A percentile compares a stretch with the other conserved stretches of the same genome.
Evolutionary conservation across 2,113 vertebrate genomes (phyloP).

Genomic region (Ameiurus melas): DNA sequence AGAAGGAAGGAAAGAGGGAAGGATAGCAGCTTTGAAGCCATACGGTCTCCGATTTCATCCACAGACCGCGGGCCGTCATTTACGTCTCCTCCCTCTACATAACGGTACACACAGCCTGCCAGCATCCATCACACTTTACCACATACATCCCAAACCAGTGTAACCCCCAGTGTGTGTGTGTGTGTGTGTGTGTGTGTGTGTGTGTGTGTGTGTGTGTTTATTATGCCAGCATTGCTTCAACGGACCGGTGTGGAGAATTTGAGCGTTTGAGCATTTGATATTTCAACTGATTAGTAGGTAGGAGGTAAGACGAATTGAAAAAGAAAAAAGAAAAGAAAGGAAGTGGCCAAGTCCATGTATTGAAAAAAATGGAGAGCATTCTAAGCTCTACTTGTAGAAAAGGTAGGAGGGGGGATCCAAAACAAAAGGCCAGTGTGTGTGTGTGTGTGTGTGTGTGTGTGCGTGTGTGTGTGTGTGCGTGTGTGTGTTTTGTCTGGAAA

Average conservation of each 20-base stretch:
- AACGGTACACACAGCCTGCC: constrained; percentile 27
- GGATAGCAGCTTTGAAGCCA: constrained; percentile 29
- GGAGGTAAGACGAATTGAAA: not conserved
- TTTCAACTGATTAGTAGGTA: not conserved
- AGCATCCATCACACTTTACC: constrained; percentile 44
- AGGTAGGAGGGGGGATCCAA: not conserved
- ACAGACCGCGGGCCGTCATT: constrained; percentile 43
- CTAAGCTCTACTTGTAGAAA: not conserved
- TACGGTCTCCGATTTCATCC: constrained; percentile 47
- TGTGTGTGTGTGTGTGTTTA: not conserved
- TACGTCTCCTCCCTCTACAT: constrained; percentile 24
- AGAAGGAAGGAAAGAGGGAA: constrained; percentile 18
- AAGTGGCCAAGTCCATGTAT: not conserved
- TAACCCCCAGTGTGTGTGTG: not conserved
- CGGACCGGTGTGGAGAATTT: not conserved
- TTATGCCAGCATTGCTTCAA: not conserved
- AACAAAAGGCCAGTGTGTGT: constrained; percentile 14
- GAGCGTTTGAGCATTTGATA: not conserved
- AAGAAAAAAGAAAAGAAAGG: not conserved
- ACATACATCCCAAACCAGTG: constrained; percentile 38
- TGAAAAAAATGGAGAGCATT: not conserved
- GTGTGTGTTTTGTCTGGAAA: constrained; percentile 10
- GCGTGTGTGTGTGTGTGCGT: not conserved
- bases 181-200: constrained; percentile 1
- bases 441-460: not conserved